Conservation (phyloP, 2,113 vertebrate genomes). For the Ahaetulla prasina region DNA sequence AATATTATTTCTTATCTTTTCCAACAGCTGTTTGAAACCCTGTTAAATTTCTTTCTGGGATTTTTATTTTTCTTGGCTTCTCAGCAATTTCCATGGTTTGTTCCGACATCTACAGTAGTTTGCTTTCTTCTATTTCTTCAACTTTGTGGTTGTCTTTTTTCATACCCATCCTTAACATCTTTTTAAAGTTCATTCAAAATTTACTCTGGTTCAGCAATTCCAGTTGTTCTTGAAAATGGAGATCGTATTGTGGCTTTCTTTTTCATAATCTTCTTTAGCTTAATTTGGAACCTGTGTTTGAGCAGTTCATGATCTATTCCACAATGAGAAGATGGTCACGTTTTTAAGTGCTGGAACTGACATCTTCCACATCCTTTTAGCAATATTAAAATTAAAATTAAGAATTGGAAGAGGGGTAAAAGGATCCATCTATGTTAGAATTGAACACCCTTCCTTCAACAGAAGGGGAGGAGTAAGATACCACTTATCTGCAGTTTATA, state of each 20-base stretch:
- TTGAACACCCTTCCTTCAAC: background rate
- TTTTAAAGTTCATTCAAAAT: background rate
- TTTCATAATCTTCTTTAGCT: background rate
- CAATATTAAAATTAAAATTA: background rate
- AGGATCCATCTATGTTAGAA: background rate
- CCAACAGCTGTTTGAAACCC: background rate
- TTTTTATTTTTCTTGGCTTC: background rate
- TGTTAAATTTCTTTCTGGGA: background rate
- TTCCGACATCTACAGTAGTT: background rate
- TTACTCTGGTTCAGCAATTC: background rate
- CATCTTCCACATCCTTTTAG: background rate
- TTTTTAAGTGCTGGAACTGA: background rate
- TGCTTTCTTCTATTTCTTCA: background rate
- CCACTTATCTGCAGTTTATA: background rate
- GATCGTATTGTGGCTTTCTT: background rate
- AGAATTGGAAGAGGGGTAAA: background rate
- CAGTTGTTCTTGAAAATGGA: background rate
- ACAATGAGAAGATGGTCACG: background rate
- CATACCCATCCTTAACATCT: background rate
- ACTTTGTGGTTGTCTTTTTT: background rate
- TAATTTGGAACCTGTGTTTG: background rate
- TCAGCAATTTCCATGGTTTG: background rate
- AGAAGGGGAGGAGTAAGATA: background rate
- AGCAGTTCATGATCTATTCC: background rate
- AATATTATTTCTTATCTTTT: background rate